Evolutionary conservation across 23 tunicate genomes (phyloP), one percentile per base, ranked within the genome.

Genomic region (Oikopleura vanhoeffeni): DNA sequence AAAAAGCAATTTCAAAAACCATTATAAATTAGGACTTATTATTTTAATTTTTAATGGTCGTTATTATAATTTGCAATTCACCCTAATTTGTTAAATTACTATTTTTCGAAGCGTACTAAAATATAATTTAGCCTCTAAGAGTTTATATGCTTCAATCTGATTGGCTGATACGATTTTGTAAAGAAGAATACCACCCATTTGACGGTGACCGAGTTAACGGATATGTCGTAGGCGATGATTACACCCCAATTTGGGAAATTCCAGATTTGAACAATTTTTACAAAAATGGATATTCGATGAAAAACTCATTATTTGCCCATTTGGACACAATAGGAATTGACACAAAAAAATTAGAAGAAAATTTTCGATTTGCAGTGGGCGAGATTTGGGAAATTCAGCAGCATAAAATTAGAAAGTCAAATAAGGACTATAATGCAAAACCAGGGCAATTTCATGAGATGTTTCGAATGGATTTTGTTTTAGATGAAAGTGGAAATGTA

Each of bases 161-260:
- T 57, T 92, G 97, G 97, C 84, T 92, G 3, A 83, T 92, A 27
- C 84, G 97, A 57, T 91, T 67, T 84, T 92, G 97, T 84, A 85
- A 91, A 24, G 89, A 89, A 76, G 87, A 87, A 39, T 92, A 92
- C 41, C 40, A 41, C 33, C 97, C 97, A 27, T 84, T 92, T 85
- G 97, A 92, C 84, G 88, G 87, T 18, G 40, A 85, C 39, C 86
- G 88, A 76, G 85, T 86, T 2, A 86, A 88, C 33, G 88, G 90
- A 41, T 92, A 92, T 87, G 97, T 92, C 0, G 92, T 92, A n/a
- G 97, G 86, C 40, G 97, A 89, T 84, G 97, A 92, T 57, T 92
- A 92, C 86, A 89, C 97, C 18, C 92, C 97, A 27, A 89, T 88
- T 0, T 92, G 97, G 97, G 87, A 92, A 85, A 88, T 89, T 83